Evolutionary conservation across 1,140 invertebrate species (phyloP).

Genomic region (Patella vulgata): DNA sequence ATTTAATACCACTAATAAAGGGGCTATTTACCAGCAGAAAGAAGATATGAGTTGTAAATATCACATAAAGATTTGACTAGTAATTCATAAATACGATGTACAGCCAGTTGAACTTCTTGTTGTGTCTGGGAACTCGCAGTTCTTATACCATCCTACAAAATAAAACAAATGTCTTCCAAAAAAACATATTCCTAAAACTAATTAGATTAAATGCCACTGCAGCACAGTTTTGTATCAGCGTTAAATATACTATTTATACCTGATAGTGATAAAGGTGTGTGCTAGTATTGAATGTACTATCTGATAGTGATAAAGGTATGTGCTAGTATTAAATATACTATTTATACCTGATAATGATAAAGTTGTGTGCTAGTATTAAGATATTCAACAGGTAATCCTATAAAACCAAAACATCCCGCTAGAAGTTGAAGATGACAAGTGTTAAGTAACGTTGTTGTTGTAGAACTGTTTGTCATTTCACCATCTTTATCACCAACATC

Average conservation of each 20-base stretch:
- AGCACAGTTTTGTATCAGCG: no score
- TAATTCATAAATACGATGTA: constrained; percentile 63
- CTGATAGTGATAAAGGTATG: constrained; percentile 63
- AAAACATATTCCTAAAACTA: no score
- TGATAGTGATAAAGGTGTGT: constrained; percentile 61
- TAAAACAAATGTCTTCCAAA: neutral
- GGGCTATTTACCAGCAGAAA: no score
- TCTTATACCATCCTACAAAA: constrained; percentile 60
- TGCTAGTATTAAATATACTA: no score
- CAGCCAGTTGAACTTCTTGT: constrained; percentile 61
- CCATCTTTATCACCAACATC: constrained; percentile 42
- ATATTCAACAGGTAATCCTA: constrained; percentile 56
- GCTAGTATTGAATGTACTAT: constrained; percentile 35
- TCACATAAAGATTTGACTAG: constrained; percentile 53
- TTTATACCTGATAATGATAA: constrained; percentile 63
- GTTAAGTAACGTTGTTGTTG: constrained; percentile 56
- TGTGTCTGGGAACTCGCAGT: constrained; percentile 58
- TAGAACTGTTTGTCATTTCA: constrained; percentile 16
- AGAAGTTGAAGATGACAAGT: constrained; percentile 72
- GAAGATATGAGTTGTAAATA: constrained; percentile 39
- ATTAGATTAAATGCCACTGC: no score
- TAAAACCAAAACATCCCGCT: constrained; percentile 73
- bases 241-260: no score
- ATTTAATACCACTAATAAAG: no score
- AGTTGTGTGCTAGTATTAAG: constrained; percentile 39